A percentile compares a stretch with the other conserved stretches of the same genome.
Conservation (phyloP, 2,113 vertebrate genomes). For the Oreotrochilus melanogaster region DNA sequence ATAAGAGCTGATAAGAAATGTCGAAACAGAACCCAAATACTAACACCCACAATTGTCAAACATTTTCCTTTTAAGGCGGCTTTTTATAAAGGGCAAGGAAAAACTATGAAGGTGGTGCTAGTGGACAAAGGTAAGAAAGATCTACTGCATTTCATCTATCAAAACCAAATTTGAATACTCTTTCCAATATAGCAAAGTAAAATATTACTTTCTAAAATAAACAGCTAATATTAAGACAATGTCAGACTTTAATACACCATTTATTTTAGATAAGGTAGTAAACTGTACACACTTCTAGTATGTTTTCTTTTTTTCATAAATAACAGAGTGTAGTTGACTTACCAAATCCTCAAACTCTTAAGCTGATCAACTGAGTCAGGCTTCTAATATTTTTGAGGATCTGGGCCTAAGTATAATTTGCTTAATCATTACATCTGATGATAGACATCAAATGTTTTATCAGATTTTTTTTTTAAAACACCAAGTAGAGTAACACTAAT, state of each 20-base stretch:
- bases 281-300: background rate
- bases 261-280: slow-evolving; percentile 17
- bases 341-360: background rate
- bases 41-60: background rate
- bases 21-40: background rate
- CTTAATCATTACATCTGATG: background rate
- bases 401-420: background rate
- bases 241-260: slow-evolving; percentile 7
- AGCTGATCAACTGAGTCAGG: background rate
- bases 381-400: background rate
- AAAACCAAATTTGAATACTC: background rate
- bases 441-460: background rate
- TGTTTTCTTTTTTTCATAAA: background rate
- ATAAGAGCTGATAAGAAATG: background rate
- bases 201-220: background rate
- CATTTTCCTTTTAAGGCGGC: background rate
- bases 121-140: background rate
- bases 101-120: background rate
- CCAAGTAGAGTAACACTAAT: background rate
- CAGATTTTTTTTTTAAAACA: background rate
- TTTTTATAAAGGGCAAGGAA: background rate
- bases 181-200: background rate
- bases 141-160: background rate
- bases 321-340: background rate
- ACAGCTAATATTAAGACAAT: background rate